These are phyloP conservation scores for Rhyacophila evoluta DNA, from an alignment of 2,888 invertebrate species.

Conservation along the genomic window DNA sequence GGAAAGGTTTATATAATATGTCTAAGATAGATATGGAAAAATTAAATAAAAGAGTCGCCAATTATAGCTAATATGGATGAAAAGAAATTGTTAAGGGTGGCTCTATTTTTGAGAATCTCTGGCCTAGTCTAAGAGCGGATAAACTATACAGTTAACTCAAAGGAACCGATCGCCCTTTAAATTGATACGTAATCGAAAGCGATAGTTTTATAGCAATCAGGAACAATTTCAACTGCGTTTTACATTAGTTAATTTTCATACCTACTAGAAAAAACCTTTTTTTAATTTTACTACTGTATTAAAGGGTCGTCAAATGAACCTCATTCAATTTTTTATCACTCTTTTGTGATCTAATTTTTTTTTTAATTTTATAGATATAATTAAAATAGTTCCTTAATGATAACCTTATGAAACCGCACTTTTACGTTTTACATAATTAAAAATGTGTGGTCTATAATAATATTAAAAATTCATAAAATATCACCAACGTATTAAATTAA, in stretches of 20 bases:
- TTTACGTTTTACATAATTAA: slow-evolving; percentile 14
- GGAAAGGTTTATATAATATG: no score
- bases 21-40: no score
- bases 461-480: no score
- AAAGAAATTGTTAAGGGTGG: no score
- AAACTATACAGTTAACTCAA: slow-evolving; percentile 44
- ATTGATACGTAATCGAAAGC: slow-evolving; percentile 50
- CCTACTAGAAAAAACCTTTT: slow-evolving; percentile 11
- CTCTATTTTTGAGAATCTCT: slow-evolving; percentile 23
- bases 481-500: no score
- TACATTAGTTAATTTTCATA: slow-evolving; percentile 33
- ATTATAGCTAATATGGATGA: no score
- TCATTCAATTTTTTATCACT: slow-evolving; percentile 6
- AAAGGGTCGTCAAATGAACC: not conserved
- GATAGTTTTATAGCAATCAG: slow-evolving; percentile 41
- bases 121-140: not conserved
- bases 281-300: slow-evolving; percentile 16
- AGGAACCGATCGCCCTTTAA: slow-evolving; percentile 47
- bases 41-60: no score
- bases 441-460: not conserved
- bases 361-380: not conserved
- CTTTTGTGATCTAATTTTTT: slow-evolving; percentile 12
- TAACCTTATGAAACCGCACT: slow-evolving; percentile 2
- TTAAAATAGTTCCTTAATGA: slow-evolving; percentile 1
- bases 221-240: slow-evolving; percentile 17